Conservation (phyloP, 2,797 vertebrate species). For the Gouania willdenowi region DNA sequence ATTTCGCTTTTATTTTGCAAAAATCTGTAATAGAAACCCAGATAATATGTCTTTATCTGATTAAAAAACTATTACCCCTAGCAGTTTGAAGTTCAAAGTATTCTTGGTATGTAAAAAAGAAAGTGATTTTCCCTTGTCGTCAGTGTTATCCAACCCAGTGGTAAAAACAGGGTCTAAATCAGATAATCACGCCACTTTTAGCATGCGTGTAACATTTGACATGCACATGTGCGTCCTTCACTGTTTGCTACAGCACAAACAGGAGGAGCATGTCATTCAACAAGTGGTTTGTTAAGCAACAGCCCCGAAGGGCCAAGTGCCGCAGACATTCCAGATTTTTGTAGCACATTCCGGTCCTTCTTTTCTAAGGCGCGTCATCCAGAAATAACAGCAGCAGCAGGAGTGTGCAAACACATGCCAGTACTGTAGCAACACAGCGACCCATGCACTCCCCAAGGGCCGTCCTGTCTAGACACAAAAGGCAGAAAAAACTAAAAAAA, state of each 20-base stretch:
- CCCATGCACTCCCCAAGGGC: slow-evolving; percentile 15
- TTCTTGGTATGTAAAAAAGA: too few relatives aligned
- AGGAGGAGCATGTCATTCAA: slow-evolving; percentile 3
- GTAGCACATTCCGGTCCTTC: slow-evolving; percentile 55
- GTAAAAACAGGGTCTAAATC: background rate
- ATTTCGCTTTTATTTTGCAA: too few relatives aligned
- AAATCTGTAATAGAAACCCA: too few relatives aligned
- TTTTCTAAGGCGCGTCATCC: slow-evolving; percentile 28
- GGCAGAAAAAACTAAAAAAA: slow-evolving; percentile 14
- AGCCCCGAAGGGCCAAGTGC: slow-evolving; percentile 29
- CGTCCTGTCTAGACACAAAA: slow-evolving; percentile 59
- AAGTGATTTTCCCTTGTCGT: too few relatives aligned
- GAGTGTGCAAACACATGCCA: slow-evolving; percentile 1
- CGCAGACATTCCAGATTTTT: slow-evolving; percentile 52
- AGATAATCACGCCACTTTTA: background rate
- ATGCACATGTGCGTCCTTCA: background rate
- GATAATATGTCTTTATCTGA: too few relatives aligned
- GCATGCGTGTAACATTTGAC: background rate
- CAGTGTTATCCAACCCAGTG: background rate
- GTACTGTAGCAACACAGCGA: slow-evolving; percentile 3
- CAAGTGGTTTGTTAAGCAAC: slow-evolving; percentile 8
- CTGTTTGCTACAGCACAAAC: slow-evolving; percentile 15
- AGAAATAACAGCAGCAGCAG: slow-evolving; percentile 57
- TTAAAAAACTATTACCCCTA: too few relatives aligned
- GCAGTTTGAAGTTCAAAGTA: too few relatives aligned